These are phyloP conservation scores for Goniozus legneri DNA, from an alignment of 1,140 invertebrate genomes.

Conservation along the genomic window DNA sequence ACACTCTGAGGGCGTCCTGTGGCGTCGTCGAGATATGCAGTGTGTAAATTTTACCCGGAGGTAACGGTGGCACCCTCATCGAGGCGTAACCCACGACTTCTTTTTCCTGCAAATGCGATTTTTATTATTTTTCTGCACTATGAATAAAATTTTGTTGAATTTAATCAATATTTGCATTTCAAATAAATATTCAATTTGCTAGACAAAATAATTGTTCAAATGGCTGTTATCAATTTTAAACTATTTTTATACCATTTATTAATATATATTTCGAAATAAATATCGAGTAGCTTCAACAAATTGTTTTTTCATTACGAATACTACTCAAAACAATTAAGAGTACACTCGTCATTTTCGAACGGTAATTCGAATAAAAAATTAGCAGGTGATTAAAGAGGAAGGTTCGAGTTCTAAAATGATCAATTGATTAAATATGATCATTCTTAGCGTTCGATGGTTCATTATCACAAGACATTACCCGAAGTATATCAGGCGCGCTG, in stretches of 20 bases:
- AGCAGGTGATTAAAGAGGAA: no score
- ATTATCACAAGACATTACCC: no score
- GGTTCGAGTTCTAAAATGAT: no score
- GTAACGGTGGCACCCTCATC: conserved; percentile 39
- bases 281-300: no score
- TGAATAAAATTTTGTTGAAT: not conserved
- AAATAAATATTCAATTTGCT: not conserved
- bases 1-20: conserved; percentile 37
- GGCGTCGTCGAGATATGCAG: conserved; percentile 42
- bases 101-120: conserved; percentile 30
- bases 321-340: no score
- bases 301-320: no score
- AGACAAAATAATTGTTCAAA: not conserved
- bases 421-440: no score
- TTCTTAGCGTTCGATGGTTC: no score
- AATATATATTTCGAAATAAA: no score
- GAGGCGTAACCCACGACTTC: conserved; percentile 44
- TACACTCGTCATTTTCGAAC: no score
- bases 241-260: not conserved
- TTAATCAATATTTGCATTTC: not conserved
- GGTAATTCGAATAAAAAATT: no score
- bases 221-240: not conserved
- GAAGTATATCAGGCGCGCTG: conserved; percentile 33
- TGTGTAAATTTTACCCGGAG: conserved; percentile 41
- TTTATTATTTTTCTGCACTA: not conserved